Conservation (phyloP, 2,797 vertebrate genomes). For the Zenarchopterus dispar region DNA sequence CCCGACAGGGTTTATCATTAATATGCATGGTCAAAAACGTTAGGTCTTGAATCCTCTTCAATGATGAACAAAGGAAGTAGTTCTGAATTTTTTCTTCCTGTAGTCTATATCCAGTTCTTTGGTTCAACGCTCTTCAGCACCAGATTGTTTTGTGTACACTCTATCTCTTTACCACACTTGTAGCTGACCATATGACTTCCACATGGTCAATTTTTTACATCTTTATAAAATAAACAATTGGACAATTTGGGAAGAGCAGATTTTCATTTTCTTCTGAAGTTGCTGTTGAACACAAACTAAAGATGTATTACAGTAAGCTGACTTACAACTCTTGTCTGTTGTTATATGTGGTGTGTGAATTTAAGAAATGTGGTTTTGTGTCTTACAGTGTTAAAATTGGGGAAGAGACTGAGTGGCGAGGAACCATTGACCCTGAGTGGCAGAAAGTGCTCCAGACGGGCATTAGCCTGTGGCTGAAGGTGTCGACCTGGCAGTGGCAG, state of each 20-base stretch:
- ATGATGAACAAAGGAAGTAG: too few relatives aligned
- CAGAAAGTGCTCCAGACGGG: conserved; percentile 91
- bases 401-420: conserved; percentile 92
- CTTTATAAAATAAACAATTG: background rate
- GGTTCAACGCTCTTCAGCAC: too few relatives aligned
- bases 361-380: background rate
- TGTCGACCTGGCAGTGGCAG: conserved; percentile 86
- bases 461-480: conserved; percentile 79
- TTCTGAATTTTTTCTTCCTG: too few relatives aligned
- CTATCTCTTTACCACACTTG: too few relatives aligned
- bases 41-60: too few relatives aligned
- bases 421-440: conserved; percentile 92
- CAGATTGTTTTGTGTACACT: too few relatives aligned
- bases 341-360: background rate
- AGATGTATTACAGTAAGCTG: background rate
- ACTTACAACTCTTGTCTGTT: background rate
- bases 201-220: background rate
- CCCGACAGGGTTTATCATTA: too few relatives aligned
- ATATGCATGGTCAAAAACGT: too few relatives aligned
- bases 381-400: conserved; percentile 94
- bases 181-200: background rate
- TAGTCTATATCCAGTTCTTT: too few relatives aligned
- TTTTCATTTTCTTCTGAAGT: background rate
- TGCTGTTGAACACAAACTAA: background rate
- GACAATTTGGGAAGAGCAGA: background rate